These are phyloP conservation scores for Chymomyza procnemis DNA, from an alignment of 2,888 invertebrate species.

Conservation along the genomic window DNA sequence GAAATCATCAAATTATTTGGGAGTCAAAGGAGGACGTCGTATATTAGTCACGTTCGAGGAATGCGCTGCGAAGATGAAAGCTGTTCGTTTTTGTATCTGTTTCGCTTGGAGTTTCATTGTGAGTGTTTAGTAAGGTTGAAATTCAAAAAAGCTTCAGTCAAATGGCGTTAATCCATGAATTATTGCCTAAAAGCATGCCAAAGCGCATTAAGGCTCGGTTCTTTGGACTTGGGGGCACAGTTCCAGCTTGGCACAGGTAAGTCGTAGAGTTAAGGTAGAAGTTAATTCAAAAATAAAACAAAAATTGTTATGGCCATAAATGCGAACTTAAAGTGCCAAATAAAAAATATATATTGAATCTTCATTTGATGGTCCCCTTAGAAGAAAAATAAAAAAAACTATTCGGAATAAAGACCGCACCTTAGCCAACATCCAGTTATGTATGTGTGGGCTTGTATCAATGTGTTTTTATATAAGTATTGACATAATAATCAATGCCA, in stretches of 20 bases:
- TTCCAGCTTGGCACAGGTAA: conserved; percentile 6
- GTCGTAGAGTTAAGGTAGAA: conserved; percentile 19
- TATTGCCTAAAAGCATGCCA: conserved; percentile 78
- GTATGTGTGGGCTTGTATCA: conserved; percentile 35
- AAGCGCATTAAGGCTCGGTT: conserved; percentile 73
- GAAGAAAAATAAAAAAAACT: not conserved
- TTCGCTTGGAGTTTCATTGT: not conserved
- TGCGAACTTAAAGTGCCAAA: not conserved
- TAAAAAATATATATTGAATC: not conserved
- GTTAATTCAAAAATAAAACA: not conserved
- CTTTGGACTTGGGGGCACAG: conserved; percentile 36
- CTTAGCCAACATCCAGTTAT: not conserved
- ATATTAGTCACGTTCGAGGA: conserved; percentile 69
- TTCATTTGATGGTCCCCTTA: not conserved
- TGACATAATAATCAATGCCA: conserved; percentile 74
- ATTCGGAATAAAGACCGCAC: not conserved
- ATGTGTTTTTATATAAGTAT: conserved; percentile 56
- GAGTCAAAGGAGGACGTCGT: conserved; percentile 27
- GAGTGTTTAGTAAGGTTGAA: conserved; percentile 36
- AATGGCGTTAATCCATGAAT: conserved; percentile 78
- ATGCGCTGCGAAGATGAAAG: conserved; percentile 39
- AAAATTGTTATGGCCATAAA: not conserved
- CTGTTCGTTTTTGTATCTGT: not conserved
- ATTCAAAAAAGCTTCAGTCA: conserved; percentile 61
- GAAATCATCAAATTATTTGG: conserved; percentile 53